Percentiles rank a stretch among this genome's conserved stretches.
phyloP scores from a whole-genome alignment of 2,888 invertebrate genomes.

The Palloptera scutellata region DNA sequence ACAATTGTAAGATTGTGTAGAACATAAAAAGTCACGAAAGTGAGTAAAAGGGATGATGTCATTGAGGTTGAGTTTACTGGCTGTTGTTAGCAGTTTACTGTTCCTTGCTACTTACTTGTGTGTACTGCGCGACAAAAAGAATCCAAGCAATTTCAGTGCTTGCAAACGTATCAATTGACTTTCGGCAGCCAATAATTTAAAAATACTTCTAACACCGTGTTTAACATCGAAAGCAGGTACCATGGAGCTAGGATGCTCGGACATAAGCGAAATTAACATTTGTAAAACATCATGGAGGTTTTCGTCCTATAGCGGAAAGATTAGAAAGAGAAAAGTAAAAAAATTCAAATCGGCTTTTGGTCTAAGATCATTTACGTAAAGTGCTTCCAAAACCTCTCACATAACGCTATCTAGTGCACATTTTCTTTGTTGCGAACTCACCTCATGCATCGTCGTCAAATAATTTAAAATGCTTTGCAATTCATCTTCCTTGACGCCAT shows the following conservation, averaged over 20 bases:
- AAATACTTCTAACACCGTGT: constrained; percentile 94
- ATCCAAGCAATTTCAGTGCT: constrained; percentile 94
- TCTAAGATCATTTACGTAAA: no score
- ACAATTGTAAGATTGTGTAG: no score
- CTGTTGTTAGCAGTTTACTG: background rate
- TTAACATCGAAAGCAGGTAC: constrained; percentile 99
- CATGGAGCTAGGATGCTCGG: constrained; percentile 98
- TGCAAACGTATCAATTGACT: constrained; percentile 96
- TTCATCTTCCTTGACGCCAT: constrained; percentile 98
- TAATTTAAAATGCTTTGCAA: constrained; percentile 98
- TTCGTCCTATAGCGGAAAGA: constrained; percentile 75
- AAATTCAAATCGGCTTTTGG: no score
- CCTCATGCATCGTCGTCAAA: constrained; percentile 96
- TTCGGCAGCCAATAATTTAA: constrained; percentile 94
- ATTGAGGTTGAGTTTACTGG: no score
- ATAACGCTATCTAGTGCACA: background rate
- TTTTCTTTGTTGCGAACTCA: constrained; percentile 59
- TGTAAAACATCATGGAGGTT: constrained; percentile 98
- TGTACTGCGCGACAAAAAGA: constrained; percentile 97
- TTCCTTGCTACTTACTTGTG: constrained; percentile 80
- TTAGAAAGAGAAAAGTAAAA: background rate
- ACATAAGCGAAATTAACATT: constrained; percentile 96
- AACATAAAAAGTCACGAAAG: no score
- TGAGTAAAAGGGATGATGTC: no score
- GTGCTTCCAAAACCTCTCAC: background rate